phyloP scores from a whole-genome alignment of 2,888 invertebrate genomes.

The Eilema sororculum region DNA sequence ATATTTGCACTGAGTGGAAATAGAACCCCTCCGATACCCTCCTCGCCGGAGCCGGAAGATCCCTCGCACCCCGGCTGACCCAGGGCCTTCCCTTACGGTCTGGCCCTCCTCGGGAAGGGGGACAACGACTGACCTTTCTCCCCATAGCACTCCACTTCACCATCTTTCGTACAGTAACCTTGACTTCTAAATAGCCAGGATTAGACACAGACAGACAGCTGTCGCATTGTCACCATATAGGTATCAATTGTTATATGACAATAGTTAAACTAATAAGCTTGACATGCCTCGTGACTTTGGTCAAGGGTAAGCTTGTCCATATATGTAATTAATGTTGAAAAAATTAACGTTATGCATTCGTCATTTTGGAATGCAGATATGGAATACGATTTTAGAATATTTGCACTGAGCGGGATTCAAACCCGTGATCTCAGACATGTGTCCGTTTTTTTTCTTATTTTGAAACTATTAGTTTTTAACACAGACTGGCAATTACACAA shows the following conservation, averaged over 20 bases:
- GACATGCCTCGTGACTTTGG: conserved; percentile 6
- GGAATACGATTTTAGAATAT: not conserved
- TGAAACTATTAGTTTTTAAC: too few relatives aligned
- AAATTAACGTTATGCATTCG: not conserved
- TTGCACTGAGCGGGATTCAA: too few relatives aligned
- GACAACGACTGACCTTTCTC: too few relatives aligned
- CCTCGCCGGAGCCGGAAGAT: too few relatives aligned
- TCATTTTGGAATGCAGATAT: not conserved
- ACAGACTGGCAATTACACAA: too few relatives aligned
- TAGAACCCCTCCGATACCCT: too few relatives aligned
- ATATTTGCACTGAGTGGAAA: not conserved
- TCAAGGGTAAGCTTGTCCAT: not conserved
- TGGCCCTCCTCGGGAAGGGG: too few relatives aligned
- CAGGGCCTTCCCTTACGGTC: too few relatives aligned
- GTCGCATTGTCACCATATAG: not conserved
- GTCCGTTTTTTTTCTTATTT: too few relatives aligned
- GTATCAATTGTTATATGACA: not conserved
- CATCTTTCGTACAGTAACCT: not conserved
- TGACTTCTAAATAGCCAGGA: conserved; percentile 7
- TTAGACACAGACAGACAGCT: conserved; percentile 1
- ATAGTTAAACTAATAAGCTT: not conserved
- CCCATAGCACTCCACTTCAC: not conserved
- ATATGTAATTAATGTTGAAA: not conserved
- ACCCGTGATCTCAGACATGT: too few relatives aligned
- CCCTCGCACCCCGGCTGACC: too few relatives aligned